Evolutionary conservation across 2,113 vertebrate genomes (phyloP).

Genomic region (Dasyurus viverrinus): DNA sequence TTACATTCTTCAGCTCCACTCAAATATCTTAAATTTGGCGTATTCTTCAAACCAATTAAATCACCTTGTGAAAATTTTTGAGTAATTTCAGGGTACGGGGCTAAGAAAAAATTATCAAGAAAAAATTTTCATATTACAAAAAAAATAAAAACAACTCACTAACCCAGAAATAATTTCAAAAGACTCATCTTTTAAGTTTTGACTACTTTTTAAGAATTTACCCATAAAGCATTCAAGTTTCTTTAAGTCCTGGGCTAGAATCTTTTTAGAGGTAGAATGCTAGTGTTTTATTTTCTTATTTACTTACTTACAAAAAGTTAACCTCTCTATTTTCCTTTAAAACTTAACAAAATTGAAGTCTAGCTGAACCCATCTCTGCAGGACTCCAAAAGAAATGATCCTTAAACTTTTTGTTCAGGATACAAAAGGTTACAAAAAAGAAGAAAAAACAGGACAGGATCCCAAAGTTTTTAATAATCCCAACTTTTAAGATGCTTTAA

Average conservation of each 20-base stretch:
- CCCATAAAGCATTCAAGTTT: too few species aligned
- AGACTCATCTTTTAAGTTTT: constrained; percentile 19
- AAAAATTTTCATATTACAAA: constrained; percentile 18
- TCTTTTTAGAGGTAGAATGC: neutral
- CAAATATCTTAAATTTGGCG: constrained; percentile 3
- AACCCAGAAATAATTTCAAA: constrained; percentile 32
- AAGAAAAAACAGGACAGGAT: neutral
- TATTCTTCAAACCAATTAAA: constrained; percentile 43
- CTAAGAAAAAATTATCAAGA: constrained; percentile 67
- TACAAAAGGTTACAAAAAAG: neutral
- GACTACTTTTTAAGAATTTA: neutral
- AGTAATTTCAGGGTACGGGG: constrained; percentile 25
- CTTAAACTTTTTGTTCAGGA: neutral
- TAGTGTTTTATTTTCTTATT: neutral
- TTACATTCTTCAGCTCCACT: neutral
- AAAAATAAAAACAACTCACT: constrained; percentile 32
- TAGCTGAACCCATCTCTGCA: neutral
- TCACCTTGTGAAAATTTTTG: constrained; percentile 26
- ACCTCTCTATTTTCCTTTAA: neutral
- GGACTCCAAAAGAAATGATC: neutral
- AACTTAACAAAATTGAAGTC: neutral
- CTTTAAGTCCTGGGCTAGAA: neutral
- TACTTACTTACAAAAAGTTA: neutral
- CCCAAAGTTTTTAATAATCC: too few species aligned
- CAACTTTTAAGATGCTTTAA: neutral